Percentiles rank a stretch among this genome's conserved stretches.
Conservation (phyloP, 2,888 invertebrate genomes). For the Lamproptera curius region DNA sequence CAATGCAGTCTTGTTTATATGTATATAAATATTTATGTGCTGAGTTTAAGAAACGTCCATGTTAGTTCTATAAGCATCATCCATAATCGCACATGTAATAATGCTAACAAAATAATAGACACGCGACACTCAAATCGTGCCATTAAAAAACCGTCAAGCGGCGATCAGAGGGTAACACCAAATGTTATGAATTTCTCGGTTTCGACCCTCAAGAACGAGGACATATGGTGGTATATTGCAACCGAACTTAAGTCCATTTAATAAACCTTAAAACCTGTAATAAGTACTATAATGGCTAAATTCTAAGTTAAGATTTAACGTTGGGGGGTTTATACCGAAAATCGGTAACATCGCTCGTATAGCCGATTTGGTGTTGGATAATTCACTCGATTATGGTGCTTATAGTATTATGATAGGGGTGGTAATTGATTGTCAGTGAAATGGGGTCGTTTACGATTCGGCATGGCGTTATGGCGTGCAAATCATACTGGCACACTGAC, state of each 20-base stretch:
- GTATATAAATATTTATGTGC: too few relatives aligned
- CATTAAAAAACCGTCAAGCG: conserved; percentile 54
- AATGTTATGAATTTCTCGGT: conserved; percentile 52
- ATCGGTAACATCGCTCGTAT: conserved; percentile 14
- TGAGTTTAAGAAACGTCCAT: too few relatives aligned
- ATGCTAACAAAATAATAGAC: conserved; percentile 13
- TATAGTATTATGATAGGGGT: conserved; percentile 24
- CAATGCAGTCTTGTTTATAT: too few relatives aligned
- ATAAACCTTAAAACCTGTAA: conserved; percentile 8
- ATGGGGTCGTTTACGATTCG: conserved; percentile 35
- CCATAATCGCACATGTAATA: too few relatives aligned
- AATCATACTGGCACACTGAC: conserved; percentile 47
- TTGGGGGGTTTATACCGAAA: conserved; percentile 13
- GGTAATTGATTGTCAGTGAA: conserved; percentile 16
- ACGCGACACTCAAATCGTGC: conserved; percentile 33
- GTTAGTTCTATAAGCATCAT: too few relatives aligned
- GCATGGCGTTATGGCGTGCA: conserved; percentile 39
- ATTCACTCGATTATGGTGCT: conserved; percentile 14
- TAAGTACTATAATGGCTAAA: background rate
- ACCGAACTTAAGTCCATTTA: too few relatives aligned
- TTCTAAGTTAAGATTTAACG: background rate
- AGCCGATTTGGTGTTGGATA: conserved; percentile 5
- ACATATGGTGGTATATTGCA: conserved; percentile 51
- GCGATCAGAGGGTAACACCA: conserved; percentile 53
- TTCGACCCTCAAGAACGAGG: conserved; percentile 45